A percentile compares a stretch with the other conserved stretches of the same genome.
Evolutionary conservation across 2,113 vertebrate genomes (phyloP).

Genomic region (Cromileptes altivelis): DNA sequence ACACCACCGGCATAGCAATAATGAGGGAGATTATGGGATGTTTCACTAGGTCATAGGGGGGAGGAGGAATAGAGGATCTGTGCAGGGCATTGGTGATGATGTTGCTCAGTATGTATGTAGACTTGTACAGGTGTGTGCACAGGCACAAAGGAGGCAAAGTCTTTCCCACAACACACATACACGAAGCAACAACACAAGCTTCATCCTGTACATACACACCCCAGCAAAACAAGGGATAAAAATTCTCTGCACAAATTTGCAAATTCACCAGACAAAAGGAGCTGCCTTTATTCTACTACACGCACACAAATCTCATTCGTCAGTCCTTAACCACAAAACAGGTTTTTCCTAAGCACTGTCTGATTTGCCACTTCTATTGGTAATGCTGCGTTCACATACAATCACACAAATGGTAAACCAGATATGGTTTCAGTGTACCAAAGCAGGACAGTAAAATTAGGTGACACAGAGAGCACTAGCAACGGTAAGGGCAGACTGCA

Average conservation of each 20-base stretch:
- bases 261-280: conserved; percentile 1
- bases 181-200: conserved; percentile 25
- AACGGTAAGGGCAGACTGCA: too few species aligned
- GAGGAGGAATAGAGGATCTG: conserved; percentile 40
- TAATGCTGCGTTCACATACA: too few species aligned
- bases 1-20: conserved; percentile 77
- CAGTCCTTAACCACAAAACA: background rate
- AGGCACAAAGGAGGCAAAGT: conserved; percentile 29
- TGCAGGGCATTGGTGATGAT: conserved; percentile 46
- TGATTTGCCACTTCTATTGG: background rate
- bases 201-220: background rate
- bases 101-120: conserved; percentile 47
- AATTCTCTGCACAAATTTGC: background rate
- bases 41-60: conserved; percentile 70
- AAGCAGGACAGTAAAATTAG: too few species aligned
- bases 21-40: conserved; percentile 78
- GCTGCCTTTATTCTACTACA: background rate
- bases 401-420: too few species aligned
- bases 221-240: background rate
- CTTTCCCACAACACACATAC: conserved; percentile 73
- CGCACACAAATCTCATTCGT: background rate
- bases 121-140: conserved; percentile 26
- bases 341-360: background rate
- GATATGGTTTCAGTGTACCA: too few species aligned
- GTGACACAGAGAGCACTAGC: too few species aligned